Percentiles rank a stretch among this genome's conserved stretches.
These are phyloP conservation scores for Arrhamphus sclerolepis DNA, from an alignment of 2,797 vertebrate species.

Conservation along the genomic window DNA sequence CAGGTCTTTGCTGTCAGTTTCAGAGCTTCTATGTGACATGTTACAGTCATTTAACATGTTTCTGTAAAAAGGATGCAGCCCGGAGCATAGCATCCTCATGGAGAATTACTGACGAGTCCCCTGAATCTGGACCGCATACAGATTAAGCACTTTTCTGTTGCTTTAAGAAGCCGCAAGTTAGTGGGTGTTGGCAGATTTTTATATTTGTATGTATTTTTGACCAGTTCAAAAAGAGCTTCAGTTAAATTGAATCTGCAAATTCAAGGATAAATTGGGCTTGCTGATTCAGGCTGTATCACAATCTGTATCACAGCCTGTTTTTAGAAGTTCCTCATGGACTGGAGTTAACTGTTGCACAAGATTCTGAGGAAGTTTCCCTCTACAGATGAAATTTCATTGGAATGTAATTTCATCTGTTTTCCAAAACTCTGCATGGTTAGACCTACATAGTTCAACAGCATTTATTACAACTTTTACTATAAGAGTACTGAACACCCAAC, in stretches of 20 bases:
- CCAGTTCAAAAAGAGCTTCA: neutral
- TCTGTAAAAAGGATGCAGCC: neutral
- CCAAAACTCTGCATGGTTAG: constrained; percentile 34
- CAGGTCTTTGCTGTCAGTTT: neutral
- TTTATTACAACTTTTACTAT: neutral
- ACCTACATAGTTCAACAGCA: neutral
- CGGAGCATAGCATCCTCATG: neutral
- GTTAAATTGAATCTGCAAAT: neutral
- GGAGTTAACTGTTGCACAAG: constrained; percentile 41
- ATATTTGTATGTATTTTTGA: no score
- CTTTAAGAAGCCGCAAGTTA: no score
- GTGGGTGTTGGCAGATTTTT: no score
- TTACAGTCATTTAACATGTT: neutral
- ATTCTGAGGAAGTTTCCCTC: neutral
- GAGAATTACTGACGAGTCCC: neutral
- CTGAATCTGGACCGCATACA: neutral
- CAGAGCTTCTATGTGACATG: neutral
- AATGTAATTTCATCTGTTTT: constrained; percentile 41
- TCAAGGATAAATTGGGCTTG: constrained; percentile 1
- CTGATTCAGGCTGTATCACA: constrained; percentile 40
- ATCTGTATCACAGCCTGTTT: constrained; percentile 48
- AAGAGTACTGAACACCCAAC: neutral
- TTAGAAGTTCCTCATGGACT: constrained; percentile 39
- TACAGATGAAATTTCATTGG: constrained; percentile 24
- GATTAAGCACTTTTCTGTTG: neutral